Evolutionary conservation across 2,888 invertebrate species (phyloP), one percentile per base, ranked within the genome.

Genomic region (Phalangium opilio): DNA sequence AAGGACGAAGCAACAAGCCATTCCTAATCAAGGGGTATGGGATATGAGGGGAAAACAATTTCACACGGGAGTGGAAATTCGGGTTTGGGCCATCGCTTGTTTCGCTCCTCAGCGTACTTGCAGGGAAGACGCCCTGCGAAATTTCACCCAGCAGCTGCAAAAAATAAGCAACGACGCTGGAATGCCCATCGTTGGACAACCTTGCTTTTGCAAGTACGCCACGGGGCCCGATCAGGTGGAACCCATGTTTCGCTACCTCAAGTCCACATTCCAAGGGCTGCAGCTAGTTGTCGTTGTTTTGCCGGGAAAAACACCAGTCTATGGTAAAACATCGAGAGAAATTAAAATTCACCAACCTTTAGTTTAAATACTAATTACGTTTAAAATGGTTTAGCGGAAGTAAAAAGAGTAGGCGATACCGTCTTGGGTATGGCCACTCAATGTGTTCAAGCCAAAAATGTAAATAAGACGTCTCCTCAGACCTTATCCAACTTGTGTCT

Each of bases 11-110:
- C 82, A 87, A 65, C 91, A 96, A 67, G 98, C 98, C 12, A 75
- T 96, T 66, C 98, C 98, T 32, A 96, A 93, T 69, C 91, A 93
- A 68, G 98, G 98, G 48, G 98, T 99, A 38, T 99, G 98, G 98
- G 98, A 99, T 68, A 99, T 99, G 98, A 76, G 98, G 50, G 98
- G 98, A 45, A 99, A 99, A 67, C 98, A 99, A 70, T 98, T 99
- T 71, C 98, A 95, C 70, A 95, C 93, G 57, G 98, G 98, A 41
- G 95, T 98, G 8, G 96, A 98, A 71, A 96, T 99, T 57, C 75
- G 95, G 56, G 91, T 96, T 39, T 99, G 98, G 98, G 98, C 98
- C 15, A 98, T 99, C 59, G 98, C 98, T 32, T 99, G 98, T 67
- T 99, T 99, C 69, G 98, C 98, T 3, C 96, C 96, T 3, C 96